A percentile compares a stretch with the other conserved stretches of the same genome.
phyloP scores from a whole-genome alignment of 2,113 vertebrate genomes.

The Grammomys dolichurus region DNA sequence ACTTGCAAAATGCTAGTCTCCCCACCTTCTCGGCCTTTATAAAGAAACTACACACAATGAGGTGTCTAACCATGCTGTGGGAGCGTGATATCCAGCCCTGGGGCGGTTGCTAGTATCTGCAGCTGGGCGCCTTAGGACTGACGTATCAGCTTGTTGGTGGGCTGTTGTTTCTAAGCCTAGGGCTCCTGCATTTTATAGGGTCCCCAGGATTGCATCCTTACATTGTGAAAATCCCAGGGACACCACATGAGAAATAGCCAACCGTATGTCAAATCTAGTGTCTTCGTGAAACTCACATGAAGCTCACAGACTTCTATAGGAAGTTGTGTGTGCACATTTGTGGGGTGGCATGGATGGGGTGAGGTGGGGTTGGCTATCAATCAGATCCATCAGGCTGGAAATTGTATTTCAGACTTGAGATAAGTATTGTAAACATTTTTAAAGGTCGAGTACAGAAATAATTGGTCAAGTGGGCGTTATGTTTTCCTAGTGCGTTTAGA shows the following conservation, averaged over 20 bases:
- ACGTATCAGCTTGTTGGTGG: neutral
- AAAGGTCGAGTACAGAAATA: neutral
- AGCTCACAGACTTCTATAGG: neutral
- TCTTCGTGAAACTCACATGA: neutral
- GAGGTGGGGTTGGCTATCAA: fast-evolving
- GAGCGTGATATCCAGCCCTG: neutral
- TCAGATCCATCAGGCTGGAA: neutral
- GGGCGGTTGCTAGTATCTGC: neutral
- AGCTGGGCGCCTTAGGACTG: neutral
- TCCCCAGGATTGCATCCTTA: conserved; percentile 24
- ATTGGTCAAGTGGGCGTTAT: neutral
- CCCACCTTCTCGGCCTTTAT: neutral
- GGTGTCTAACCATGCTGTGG: neutral
- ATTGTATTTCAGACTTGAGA: conserved; percentile 35
- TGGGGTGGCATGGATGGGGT: neutral
- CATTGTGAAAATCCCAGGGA: conserved; percentile 23
- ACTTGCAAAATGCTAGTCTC: neutral
- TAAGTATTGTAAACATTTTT: neutral
- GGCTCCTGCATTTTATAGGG: conserved; percentile 41
- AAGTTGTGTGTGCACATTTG: neutral
- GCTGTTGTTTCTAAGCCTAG: neutral
- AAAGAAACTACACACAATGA: neutral
- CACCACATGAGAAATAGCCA: conserved; percentile 33
- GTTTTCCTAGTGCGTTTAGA: neutral
- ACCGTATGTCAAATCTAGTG: neutral